Evolutionary conservation across 2,113 vertebrate genomes (phyloP).

Genomic region (Phyllopteryx taeniolatus): DNA sequence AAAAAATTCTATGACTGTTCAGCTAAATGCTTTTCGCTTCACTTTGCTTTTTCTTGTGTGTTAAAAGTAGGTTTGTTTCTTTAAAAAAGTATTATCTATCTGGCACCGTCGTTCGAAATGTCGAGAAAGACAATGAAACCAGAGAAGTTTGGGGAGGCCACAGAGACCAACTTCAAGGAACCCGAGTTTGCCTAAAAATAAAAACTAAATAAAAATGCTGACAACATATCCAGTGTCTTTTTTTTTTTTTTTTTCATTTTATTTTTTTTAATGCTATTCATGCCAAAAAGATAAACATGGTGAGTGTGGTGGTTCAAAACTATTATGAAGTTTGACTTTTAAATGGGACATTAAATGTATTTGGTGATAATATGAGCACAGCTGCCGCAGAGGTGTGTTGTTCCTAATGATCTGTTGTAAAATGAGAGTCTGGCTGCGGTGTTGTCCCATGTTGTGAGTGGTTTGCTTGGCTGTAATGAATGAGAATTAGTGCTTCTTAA

Average conservation of each 20-base stretch:
- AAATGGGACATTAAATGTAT: background rate
- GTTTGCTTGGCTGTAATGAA: constrained; percentile 23
- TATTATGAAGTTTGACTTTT: no score
- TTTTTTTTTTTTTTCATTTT: no score
- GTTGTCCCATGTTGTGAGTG: background rate
- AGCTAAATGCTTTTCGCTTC: background rate
- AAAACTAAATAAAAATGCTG: background rate
- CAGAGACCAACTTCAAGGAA: constrained; percentile 3
- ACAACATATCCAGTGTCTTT: background rate
- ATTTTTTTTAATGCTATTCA: no score
- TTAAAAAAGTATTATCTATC: constrained; percentile 67
- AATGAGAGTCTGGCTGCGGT: background rate
- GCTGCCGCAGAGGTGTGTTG: background rate
- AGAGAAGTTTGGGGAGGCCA: constrained; percentile 57
- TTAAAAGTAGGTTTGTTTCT: background rate
- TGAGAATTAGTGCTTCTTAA: constrained; percentile 41
- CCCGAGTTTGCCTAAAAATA: background rate
- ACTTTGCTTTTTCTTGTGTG: background rate
- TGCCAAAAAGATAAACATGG: background rate
- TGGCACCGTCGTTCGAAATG: constrained; percentile 65
- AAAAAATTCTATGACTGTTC: no score
- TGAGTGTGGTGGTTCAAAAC: background rate
- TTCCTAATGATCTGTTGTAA: background rate
- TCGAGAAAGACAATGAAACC: constrained; percentile 74
- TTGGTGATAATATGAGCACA: background rate